phyloP scores from a whole-genome alignment of 1,140 invertebrate species.

The Drosophila kepulauana region DNA sequence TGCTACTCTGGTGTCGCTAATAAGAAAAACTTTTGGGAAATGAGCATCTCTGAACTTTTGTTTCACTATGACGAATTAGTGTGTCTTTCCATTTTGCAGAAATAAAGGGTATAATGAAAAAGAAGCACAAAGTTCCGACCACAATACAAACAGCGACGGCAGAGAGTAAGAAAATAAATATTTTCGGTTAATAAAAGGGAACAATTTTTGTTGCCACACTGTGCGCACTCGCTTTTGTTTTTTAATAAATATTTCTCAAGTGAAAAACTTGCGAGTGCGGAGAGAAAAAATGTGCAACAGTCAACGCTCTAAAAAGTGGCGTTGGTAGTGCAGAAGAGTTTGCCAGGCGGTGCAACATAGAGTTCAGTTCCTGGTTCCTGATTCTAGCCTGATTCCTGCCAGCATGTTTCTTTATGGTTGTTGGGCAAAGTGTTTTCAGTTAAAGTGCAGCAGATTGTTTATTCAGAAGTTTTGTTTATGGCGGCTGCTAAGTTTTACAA shows the following conservation, averaged over 20 bases:
- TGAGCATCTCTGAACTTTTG: neutral
- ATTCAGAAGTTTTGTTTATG: constrained; percentile 43
- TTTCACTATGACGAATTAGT: no score
- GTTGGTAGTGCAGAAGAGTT: constrained; percentile 67
- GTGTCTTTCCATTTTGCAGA: neutral
- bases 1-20: neutral
- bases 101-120: constrained; percentile 17
- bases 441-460: constrained; percentile 61
- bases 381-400: constrained; percentile 1
- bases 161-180: constrained; percentile 71
- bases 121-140: neutral
- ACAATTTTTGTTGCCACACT: constrained; percentile 31
- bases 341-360: constrained; percentile 30
- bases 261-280: constrained; percentile 66
- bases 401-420: constrained; percentile 49
- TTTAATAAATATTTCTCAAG: constrained; percentile 74
- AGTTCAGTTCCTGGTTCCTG: neutral
- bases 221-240: constrained; percentile 38
- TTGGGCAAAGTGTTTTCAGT: constrained; percentile 60
- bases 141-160: constrained; percentile 24
- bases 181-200: constrained; percentile 78
- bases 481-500: constrained; percentile 12
- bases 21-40: neutral
- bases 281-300: constrained; percentile 70
- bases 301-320: constrained; percentile 72